These are phyloP conservation scores for Erpornis zantholeuca DNA, from an alignment of 2,113 vertebrate species.

Conservation along the genomic window DNA sequence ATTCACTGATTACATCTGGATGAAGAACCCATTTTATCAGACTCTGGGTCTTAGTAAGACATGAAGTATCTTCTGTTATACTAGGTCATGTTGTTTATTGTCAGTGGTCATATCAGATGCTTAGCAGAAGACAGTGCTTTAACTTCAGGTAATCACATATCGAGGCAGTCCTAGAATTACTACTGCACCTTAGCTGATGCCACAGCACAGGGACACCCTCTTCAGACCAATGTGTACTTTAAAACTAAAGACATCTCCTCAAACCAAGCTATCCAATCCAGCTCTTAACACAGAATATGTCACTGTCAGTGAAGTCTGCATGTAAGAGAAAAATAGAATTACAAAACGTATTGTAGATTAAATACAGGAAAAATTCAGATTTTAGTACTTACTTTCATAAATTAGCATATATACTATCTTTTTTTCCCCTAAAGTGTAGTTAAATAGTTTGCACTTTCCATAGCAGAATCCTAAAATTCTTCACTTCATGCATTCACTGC, in stretches of 20 bases:
- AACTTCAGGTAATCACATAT: background rate
- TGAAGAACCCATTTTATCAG: background rate
- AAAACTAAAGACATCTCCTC: background rate
- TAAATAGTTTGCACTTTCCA: background rate
- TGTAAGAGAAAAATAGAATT: background rate
- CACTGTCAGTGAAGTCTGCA: background rate
- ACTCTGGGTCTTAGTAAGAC: background rate
- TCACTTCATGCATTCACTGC: background rate
- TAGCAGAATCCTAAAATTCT: background rate
- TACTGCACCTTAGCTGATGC: background rate
- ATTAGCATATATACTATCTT: background rate
- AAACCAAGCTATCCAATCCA: background rate
- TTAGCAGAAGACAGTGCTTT: background rate
- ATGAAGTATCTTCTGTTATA: background rate
- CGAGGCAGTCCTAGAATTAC: background rate
- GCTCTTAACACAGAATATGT: background rate
- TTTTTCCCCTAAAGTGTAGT: background rate
- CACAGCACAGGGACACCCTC: background rate
- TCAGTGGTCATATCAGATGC: background rate
- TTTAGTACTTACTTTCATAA: background rate
- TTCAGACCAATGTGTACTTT: background rate
- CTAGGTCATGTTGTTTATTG: background rate
- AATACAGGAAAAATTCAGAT: background rate
- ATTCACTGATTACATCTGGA: background rate
- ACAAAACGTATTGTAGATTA: accelerated